phyloP scores from a whole-genome alignment of 2,888 invertebrate genomes.

The Drosophila peninsularis region DNA sequence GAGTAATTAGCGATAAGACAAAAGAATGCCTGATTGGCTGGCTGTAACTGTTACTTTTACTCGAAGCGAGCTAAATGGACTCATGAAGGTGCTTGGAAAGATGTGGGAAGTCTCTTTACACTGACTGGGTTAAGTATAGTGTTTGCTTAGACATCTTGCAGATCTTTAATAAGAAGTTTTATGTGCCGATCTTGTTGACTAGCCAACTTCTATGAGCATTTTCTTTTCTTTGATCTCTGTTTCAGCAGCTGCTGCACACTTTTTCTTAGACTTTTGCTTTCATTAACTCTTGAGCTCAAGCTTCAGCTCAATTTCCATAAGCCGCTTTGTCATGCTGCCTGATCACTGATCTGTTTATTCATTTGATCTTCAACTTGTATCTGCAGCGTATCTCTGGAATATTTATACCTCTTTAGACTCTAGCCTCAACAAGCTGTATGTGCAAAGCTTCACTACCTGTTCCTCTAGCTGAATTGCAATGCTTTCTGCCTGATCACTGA shows the following conservation, averaged over 20 bases:
- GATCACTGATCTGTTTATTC: not conserved
- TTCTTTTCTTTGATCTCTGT: not conserved
- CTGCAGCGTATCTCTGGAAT: not conserved
- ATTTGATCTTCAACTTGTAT: not conserved
- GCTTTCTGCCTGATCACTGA: no score
- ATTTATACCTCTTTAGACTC: no score
- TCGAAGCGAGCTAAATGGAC: no score
- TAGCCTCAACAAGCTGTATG: no score
- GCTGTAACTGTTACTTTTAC: not conserved
- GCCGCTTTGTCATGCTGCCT: not conserved
- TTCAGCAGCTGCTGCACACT: no score
- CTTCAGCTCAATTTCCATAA: not conserved
- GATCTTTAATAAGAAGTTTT: no score
- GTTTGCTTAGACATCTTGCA: no score
- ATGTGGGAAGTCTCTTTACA: no score
- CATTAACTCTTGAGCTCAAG: not conserved
- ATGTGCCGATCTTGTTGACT: not conserved
- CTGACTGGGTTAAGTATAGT: no score
- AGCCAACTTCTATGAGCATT: not conserved
- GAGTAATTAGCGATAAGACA: slow-evolving; percentile 6
- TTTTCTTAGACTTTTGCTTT: not conserved
- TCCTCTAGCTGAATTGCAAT: no score
- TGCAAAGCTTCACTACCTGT: no score
- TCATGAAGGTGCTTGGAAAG: no score
- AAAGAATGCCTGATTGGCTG: not conserved